phyloP scores from a whole-genome alignment of 2,888 invertebrate species.

The Clunio marinus region DNA sequence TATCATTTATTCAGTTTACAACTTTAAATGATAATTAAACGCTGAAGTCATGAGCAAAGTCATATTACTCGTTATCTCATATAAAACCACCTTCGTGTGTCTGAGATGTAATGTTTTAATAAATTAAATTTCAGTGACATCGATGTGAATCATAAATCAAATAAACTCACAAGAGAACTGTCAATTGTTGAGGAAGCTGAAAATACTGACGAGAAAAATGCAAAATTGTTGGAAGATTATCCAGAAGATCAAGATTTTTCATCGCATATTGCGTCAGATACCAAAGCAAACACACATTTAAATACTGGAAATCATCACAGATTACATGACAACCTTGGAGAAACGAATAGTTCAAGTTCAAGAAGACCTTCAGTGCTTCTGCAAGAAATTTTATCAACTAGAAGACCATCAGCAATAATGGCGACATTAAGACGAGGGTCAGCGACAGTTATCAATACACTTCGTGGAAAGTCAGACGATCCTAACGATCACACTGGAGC shows the following conservation, averaged over 20 bases:
- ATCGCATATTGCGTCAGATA: conserved; percentile 7
- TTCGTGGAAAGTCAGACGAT: conserved; percentile 42
- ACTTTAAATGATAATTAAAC: too few relatives aligned
- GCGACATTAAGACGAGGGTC: conserved; percentile 60
- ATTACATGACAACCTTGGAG: background rate
- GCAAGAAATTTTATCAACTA: conserved; percentile 48
- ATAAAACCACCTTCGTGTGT: too few relatives aligned
- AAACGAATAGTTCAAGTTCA: conserved; percentile 39
- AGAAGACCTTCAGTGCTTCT: conserved; percentile 47
- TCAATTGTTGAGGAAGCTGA: conserved; percentile 34
- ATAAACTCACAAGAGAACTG: too few relatives aligned
- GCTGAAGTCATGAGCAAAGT: too few relatives aligned
- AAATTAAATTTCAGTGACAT: conserved; percentile 11
- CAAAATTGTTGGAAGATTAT: too few relatives aligned
- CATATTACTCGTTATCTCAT: too few relatives aligned
- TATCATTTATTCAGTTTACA: too few relatives aligned
- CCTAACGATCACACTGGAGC: conserved; percentile 41
- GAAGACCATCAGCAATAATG: conserved; percentile 61
- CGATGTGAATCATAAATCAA: conserved; percentile 5
- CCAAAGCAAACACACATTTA: background rate
- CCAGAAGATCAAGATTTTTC: background rate
- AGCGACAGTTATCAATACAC: conserved; percentile 5
- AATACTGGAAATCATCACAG: background rate
- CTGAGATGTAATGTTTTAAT: background rate
- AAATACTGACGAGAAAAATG: background rate